phyloP scores from a whole-genome alignment of 1,140 invertebrate genomes.

The Drosophila ficusphila region DNA sequence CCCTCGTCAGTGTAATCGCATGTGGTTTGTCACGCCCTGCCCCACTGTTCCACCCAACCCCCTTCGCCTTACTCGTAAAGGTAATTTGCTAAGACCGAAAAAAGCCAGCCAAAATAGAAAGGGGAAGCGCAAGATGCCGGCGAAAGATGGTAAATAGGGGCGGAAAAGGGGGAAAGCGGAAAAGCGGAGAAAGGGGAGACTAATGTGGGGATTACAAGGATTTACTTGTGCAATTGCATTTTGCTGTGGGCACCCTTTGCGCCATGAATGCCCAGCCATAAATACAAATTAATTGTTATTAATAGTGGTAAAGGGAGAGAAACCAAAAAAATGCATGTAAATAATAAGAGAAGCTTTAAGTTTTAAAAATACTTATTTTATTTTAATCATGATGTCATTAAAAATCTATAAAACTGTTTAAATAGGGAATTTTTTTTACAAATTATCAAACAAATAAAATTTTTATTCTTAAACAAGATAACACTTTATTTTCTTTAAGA shows the following conservation, averaged over 20 bases:
- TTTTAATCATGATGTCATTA: no score
- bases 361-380: not conserved
- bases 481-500: no score
- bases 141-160: not conserved
- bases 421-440: no score
- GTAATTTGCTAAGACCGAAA: constrained; percentile 75
- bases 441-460: no score
- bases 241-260: constrained; percentile 26
- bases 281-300: constrained; percentile 71
- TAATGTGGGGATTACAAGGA: constrained; percentile 78
- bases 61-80: constrained; percentile 38
- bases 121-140: constrained; percentile 9
- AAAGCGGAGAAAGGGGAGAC: constrained; percentile 35
- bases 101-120: constrained; percentile 12
- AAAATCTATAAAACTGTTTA: not conserved
- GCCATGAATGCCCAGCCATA: constrained; percentile 39
- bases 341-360: not conserved
- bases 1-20: constrained; percentile 50
- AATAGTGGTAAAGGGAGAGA: constrained; percentile 11
- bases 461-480: no score
- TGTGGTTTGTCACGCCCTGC: constrained; percentile 60
- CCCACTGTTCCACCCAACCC: no score
- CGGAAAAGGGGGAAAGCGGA: not conserved
- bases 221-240: constrained; percentile 77
- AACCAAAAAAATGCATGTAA: not conserved